These are phyloP conservation scores for Menidia beryllina DNA, from an alignment of 2,113 vertebrate genomes.

Conservation along the genomic window DNA sequence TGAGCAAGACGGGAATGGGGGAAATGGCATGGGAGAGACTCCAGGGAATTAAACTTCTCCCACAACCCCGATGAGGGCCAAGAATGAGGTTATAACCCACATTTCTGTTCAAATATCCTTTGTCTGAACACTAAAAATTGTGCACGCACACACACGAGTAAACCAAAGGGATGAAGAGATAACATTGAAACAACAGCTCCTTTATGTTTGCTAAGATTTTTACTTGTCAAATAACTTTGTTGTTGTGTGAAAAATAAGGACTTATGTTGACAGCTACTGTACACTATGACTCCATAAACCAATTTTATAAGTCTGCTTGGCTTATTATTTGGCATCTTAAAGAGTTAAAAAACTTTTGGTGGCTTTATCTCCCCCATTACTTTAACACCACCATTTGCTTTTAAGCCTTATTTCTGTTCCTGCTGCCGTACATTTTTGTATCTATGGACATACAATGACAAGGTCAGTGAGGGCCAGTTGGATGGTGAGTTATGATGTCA, in stretches of 20 bases:
- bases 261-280: not conserved
- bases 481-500: constrained; percentile 51
- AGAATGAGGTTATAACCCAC: constrained; percentile 48
- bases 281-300: too few relatives aligned
- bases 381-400: not conserved
- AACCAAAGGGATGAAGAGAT: not conserved
- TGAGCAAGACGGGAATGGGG: constrained; percentile 20
- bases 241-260: not conserved
- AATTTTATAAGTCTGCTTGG: not conserved
- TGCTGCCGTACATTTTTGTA: constrained; percentile 20
- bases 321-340: not conserved
- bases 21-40: constrained; percentile 59
- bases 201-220: not conserved
- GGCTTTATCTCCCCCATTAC: not conserved
- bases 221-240: not conserved
- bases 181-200: not conserved
- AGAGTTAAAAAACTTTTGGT: not conserved
- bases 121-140: constrained; percentile 7
- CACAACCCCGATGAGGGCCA: constrained; percentile 58
- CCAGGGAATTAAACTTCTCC: constrained; percentile 53
- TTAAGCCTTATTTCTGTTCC: not conserved
- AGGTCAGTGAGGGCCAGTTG: constrained; percentile 43
- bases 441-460: constrained; percentile 26
- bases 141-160: constrained; percentile 1
- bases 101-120: constrained; percentile 33